A percentile compares a stretch with the other conserved stretches of the same genome.
Conservation (phyloP, 1,140 invertebrate species). For the Steinernema feltiae region DNA sequence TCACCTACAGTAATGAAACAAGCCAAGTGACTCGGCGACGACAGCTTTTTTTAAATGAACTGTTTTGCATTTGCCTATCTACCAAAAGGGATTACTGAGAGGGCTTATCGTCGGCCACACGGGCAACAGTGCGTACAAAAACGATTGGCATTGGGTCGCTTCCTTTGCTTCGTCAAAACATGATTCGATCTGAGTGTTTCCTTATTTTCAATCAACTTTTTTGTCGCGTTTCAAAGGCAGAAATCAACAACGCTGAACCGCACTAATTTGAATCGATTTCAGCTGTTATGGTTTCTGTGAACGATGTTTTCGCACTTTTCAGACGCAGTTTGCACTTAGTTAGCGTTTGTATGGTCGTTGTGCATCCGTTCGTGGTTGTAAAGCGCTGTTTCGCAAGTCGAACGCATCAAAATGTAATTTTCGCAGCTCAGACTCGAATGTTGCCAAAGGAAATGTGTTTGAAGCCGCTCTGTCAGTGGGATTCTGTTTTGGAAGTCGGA, state of each 20-base stretch:
- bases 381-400: not conserved
- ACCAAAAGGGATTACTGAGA: not conserved
- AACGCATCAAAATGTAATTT: not conserved
- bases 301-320: not conserved
- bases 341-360: not conserved
- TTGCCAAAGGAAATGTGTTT: not conserved
- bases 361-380: too few species aligned
- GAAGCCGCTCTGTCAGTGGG: too few species aligned
- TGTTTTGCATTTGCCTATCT: not conserved
- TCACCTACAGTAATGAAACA: not conserved
- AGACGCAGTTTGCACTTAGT: not conserved
- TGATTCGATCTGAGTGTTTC: not conserved
- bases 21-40: not conserved
- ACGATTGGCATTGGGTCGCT: not conserved
- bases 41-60: not conserved
- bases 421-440: not conserved
- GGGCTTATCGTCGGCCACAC: not conserved
- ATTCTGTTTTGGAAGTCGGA: not conserved
- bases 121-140: conserved; percentile 4
- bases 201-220: not conserved
- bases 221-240: too few species aligned
- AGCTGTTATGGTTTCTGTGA: not conserved
- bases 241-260: too few species aligned
- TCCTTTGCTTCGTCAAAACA: not conserved
- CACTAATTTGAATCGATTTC: not conserved